A percentile compares a stretch with the other conserved stretches of the same genome.
Evolutionary conservation across 37 sponge, comb jelly and placozoan genomes (phyloP).

Genomic region (Theonella swinhoei): DNA sequence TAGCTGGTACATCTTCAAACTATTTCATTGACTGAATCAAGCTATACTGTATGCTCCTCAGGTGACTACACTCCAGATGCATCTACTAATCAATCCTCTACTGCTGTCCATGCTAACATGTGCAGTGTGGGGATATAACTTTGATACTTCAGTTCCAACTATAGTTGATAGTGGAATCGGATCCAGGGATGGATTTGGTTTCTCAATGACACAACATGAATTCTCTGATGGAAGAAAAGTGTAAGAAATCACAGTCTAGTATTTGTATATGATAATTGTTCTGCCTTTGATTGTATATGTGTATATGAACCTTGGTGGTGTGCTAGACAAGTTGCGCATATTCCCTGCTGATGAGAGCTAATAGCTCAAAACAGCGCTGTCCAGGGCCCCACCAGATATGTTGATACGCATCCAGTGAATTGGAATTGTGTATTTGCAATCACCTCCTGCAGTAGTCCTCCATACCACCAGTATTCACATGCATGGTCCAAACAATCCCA

Average conservation of each 20-base stretch:
- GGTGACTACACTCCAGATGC: too few relatives aligned
- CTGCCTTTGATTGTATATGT: not conserved
- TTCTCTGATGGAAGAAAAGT: constrained; percentile 32
- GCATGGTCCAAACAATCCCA: too few relatives aligned
- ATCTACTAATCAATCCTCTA: too few relatives aligned
- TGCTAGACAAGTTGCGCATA: not conserved
- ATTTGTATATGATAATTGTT: not conserved
- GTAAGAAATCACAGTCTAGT: constrained; percentile 36
- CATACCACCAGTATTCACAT: too few relatives aligned
- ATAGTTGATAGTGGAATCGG: constrained; percentile 21
- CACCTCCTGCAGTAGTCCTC: too few relatives aligned
- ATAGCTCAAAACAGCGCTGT: not conserved
- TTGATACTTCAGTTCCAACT: constrained; percentile 24
- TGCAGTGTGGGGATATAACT: not conserved
- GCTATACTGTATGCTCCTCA: too few relatives aligned
- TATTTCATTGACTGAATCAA: too few relatives aligned
- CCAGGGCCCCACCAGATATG: too few relatives aligned
- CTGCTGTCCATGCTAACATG: not conserved
- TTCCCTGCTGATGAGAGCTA: too few relatives aligned
- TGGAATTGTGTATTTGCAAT: too few relatives aligned
- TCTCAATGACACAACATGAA: constrained; percentile 37
- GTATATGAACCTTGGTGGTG: not conserved
- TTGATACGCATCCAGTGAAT: too few relatives aligned
- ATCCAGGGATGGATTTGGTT: constrained; percentile 18
- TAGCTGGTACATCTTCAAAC: too few relatives aligned